phyloP scores from a whole-genome alignment of 1,140 invertebrate genomes.

The Saxidomus purpurata region DNA sequence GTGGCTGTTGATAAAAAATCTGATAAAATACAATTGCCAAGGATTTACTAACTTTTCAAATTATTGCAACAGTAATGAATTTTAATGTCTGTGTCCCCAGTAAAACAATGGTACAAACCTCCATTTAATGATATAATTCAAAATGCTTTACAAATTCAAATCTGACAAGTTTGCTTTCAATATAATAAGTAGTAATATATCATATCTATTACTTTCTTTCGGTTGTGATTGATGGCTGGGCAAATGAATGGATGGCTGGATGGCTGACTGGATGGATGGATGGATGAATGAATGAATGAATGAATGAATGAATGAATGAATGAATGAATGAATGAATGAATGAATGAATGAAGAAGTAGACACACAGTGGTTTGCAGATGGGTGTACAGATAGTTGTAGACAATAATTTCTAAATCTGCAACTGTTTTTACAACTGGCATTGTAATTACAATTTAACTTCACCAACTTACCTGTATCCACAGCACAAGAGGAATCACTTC shows the following conservation, averaged over 20 bases:
- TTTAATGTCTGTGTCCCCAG: neutral
- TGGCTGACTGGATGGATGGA: neutral
- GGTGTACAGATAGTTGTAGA: too few species aligned
- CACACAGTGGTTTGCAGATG: too few species aligned
- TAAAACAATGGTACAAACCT: too few species aligned
- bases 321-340: slow-evolving; percentile 7
- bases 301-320: slow-evolving; percentile 8
- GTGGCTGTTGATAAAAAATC: neutral
- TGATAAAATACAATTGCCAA: neutral
- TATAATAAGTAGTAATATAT: too few species aligned
- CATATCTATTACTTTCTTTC: too few species aligned
- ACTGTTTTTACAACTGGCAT: too few species aligned
- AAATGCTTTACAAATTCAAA: too few species aligned
- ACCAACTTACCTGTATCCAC: slow-evolving; percentile 60
- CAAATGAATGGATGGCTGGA: too few species aligned
- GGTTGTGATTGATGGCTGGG: neutral
- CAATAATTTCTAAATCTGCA: too few species aligned
- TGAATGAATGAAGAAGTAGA: slow-evolving; percentile 33
- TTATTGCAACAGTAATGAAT: neutral
- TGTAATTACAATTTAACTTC: too few species aligned
- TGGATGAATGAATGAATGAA: slow-evolving; percentile 3
- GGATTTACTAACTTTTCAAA: neutral
- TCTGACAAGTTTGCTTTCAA: too few species aligned
- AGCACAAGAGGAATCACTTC: slow-evolving; percentile 52
- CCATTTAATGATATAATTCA: too few species aligned